Percentiles rank a stretch among this genome's conserved stretches.
Evolutionary conservation across 1,140 invertebrate species (phyloP).

Genomic region (Polypedilum pembai): DNA sequence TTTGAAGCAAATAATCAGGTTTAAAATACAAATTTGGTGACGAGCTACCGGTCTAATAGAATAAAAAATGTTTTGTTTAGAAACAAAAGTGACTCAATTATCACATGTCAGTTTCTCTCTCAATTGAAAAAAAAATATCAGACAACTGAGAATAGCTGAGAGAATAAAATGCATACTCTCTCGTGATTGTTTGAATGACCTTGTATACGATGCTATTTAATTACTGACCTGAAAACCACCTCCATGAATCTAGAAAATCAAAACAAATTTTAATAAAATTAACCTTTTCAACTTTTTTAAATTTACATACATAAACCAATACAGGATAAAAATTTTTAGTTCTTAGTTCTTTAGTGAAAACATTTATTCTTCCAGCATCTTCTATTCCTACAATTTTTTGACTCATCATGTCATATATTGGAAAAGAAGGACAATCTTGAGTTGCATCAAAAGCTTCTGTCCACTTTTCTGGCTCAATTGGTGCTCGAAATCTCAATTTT

Average conservation of each 20-base stretch:
- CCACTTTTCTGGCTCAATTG: neutral
- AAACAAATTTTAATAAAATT: too few relatives aligned
- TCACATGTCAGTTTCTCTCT: too few relatives aligned
- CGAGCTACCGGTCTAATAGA: slow-evolving; percentile 35
- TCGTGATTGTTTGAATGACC: too few relatives aligned
- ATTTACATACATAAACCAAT: neutral
- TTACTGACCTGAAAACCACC: slow-evolving; percentile 50
- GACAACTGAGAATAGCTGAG: too few relatives aligned
- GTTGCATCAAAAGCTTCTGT: neutral
- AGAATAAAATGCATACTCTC: too few relatives aligned
- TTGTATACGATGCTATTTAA: too few relatives aligned
- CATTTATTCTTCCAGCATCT: neutral
- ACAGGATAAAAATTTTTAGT: neutral
- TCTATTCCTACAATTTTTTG: neutral
- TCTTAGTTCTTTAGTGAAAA: neutral
- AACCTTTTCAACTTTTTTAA: slow-evolving; percentile 35
- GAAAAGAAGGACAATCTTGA: neutral
- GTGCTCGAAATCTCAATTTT: neutral
- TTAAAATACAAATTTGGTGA: slow-evolving; percentile 39
- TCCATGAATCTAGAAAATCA: slow-evolving; percentile 46
- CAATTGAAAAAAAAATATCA: too few relatives aligned
- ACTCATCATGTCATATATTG: neutral
- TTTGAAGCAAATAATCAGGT: slow-evolving; percentile 50
- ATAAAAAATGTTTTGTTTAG: too few relatives aligned
- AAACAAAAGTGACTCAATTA: too few relatives aligned